These are phyloP conservation scores for Calyptomena viridis DNA, from an alignment of 2,113 vertebrate species.

Conservation along the genomic window DNA sequence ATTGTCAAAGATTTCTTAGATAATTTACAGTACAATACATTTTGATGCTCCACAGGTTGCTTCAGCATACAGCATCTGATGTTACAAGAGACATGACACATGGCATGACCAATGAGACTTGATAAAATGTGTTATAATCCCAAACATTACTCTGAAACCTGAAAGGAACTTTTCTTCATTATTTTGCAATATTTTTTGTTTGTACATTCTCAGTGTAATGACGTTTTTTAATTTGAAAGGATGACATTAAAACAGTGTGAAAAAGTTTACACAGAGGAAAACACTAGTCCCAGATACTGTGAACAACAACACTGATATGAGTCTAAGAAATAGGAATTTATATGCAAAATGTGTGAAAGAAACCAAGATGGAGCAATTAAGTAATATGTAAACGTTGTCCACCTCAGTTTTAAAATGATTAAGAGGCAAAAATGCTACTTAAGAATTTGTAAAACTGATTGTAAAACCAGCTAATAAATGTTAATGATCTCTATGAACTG, in stretches of 20 bases:
- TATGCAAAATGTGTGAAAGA: neutral
- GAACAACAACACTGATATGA: neutral
- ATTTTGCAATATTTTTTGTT: neutral
- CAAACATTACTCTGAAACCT: neutral
- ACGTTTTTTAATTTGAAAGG: neutral
- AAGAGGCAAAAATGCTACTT: neutral
- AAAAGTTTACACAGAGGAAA: neutral
- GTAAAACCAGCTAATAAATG: neutral
- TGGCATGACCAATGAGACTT: neutral
- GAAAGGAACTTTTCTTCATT: neutral
- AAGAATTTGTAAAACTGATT: neutral
- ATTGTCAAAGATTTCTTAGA: neutral
- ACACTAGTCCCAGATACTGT: neutral
- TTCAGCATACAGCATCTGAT: neutral
- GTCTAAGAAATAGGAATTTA: neutral
- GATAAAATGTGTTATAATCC: neutral
- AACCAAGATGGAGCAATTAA: neutral
- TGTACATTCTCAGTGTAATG: neutral
- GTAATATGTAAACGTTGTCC: neutral
- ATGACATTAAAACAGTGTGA: neutral
- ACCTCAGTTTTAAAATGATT: neutral
- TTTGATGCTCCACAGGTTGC: neutral
- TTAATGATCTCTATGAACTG: neutral
- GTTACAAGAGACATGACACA: neutral
- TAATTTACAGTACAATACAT: neutral